A percentile compares a stretch with the other conserved stretches of the same genome.
Evolutionary conservation across 1,140 invertebrate species (phyloP).

Genomic region (Eumaeus atala): DNA sequence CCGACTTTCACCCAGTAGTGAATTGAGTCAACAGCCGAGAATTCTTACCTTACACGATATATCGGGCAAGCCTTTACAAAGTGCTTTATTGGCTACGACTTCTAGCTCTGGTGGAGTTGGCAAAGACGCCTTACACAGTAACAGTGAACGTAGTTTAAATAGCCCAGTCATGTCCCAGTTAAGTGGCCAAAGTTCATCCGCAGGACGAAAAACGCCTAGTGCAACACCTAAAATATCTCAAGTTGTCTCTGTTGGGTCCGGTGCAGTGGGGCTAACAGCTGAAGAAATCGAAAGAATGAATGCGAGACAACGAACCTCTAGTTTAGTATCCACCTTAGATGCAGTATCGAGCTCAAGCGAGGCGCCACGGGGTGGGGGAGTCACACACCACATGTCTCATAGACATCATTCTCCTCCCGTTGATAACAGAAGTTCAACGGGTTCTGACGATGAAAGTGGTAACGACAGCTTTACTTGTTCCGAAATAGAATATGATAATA

Average conservation of each 20-base stretch:
- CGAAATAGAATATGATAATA: constrained; percentile 97
- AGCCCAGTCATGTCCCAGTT: constrained; percentile 93
- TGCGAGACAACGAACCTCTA: constrained; percentile 87
- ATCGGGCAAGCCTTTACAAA: constrained; percentile 92
- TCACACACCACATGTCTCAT: constrained; percentile 78
- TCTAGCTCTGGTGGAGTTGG: constrained; percentile 89
- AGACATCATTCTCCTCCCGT: constrained; percentile 81
- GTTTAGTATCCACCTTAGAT: constrained; percentile 92
- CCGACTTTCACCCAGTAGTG: constrained; percentile 91
- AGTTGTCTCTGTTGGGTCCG: constrained; percentile 75
- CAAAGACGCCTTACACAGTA: constrained; percentile 88
- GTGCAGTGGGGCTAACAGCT: constrained; percentile 88
- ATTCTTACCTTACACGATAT: constrained; percentile 95
- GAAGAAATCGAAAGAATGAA: constrained; percentile 95
- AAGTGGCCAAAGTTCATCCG: constrained; percentile 87
- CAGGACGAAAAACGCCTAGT: constrained; percentile 79
- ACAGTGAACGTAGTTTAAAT: constrained; percentile 91
- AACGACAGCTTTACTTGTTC: constrained; percentile 99
- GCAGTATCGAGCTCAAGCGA: constrained; percentile 94
- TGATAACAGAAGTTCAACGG: constrained; percentile 85
- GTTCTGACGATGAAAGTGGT: constrained; percentile 93
- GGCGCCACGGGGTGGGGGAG: constrained; percentile 79
- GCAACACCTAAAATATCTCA: constrained; percentile 77
- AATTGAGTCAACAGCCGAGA: constrained; percentile 91
- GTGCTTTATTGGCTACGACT: constrained; percentile 89